Conservation (phyloP, 1,140 invertebrate species). For the Drosophila nigromelanica region DNA sequence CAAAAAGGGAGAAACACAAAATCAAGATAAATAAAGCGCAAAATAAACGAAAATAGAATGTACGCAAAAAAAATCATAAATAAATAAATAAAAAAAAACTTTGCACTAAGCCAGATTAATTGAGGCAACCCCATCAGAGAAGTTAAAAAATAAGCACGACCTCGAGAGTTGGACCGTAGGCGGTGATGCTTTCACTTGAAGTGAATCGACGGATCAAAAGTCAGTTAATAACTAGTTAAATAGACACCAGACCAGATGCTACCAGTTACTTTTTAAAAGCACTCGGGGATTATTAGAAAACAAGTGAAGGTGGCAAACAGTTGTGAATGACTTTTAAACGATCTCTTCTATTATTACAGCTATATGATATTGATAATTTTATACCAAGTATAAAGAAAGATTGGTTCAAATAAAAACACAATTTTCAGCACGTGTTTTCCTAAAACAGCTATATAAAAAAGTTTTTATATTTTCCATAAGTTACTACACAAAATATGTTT, state of each 20-base stretch:
- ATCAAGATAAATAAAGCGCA: slow-evolving; percentile 19
- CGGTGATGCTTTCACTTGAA: slow-evolving; percentile 34
- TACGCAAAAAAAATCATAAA: slow-evolving; percentile 3
- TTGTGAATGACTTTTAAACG: no score
- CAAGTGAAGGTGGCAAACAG: no score
- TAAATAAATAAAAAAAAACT: not conserved
- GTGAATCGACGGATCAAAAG: slow-evolving; percentile 4
- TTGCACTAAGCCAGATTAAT: slow-evolving; percentile 11
- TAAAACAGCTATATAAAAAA: no score
- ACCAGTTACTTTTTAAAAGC: not conserved
- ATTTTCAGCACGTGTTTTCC: no score
- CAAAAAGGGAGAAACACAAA: slow-evolving; percentile 11
- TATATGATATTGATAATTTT: no score
- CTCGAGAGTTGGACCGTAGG: slow-evolving; percentile 1
- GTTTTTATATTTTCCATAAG: no score
- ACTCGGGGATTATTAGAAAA: not conserved
- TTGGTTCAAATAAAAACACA: no score
- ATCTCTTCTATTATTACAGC: no score
- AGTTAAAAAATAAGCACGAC: slow-evolving; percentile 1
- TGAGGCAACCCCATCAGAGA: not conserved
- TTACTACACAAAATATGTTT: no score
- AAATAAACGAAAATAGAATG: slow-evolving; percentile 36
- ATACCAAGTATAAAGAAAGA: no score
- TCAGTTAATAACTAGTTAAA: slow-evolving; percentile 25
- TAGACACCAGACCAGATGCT: not conserved